Base-by-base conservation (phyloP, 1,140 invertebrate genomes). In the Heliconius hermathena region DNA sequence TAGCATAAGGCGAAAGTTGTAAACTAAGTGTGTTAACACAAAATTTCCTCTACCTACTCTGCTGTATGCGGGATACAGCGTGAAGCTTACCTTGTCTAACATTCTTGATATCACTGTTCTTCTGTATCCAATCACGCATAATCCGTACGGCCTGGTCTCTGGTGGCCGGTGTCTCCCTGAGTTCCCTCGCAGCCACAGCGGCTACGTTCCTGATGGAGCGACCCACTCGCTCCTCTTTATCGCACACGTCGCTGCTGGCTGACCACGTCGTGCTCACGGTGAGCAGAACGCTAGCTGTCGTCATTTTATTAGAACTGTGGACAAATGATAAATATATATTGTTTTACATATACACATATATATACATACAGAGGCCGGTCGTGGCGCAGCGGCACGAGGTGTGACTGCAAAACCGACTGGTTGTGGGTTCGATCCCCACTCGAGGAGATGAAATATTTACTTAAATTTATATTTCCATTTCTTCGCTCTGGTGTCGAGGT, bases 41-140 rank as follows among this genome's bases (percentile, higher is more conserved):
- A n/a, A n/a, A n/a, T n/a, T n/a, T n/a, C n/a, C n/a, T n/a, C n/a
- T n/a, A n/a, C n/a, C n/a, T n/a, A n/a, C n/a, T n/a, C n/a, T n/a
- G n/a, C n/a, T n/a, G 38, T 41, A 46, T 13, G 41, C 11, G 11
- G 11, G 41, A 46, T 46, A 46, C 11, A 46, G 41, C 41, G 41
- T 13, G 16, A 60, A 9, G 3, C 74, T 52, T 81, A 96, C 96
- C 96, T 88, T 95, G 95, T 80, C 96, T 94, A 26, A 97, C 96
- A 88, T 97, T 96, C 83, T 93, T 93, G 71, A 97, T 95, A 86
- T 97, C 96, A 36, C 91, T 88, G 85, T 97, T 97, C 87, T 97
- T 96, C n/a, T 91, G 86, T 79, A 97, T 95, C 97, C 97, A 97
- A 8, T 96, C 95, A 71, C 95, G 93, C 82, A 97, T 93, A 84